Percentiles rank a stretch among this genome's conserved stretches.
These are phyloP conservation scores for Falco columbarius DNA, from an alignment of 2,797 vertebrate species.

Conservation along the genomic window DNA sequence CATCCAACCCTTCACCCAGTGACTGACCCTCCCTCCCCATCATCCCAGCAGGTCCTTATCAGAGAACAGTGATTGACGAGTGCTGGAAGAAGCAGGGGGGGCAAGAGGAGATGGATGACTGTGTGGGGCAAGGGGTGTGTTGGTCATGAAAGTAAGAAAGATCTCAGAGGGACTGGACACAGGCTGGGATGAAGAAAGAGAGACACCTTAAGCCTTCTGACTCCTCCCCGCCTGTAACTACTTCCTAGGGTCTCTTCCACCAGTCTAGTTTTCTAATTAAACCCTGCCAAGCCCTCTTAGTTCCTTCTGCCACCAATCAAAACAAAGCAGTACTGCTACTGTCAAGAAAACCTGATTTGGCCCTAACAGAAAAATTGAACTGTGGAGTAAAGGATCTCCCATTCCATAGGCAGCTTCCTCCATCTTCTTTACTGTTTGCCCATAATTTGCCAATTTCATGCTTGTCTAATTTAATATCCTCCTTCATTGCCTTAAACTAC, in stretches of 20 bases:
- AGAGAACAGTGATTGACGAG: not conserved
- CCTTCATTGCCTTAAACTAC: not conserved
- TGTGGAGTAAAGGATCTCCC: not conserved
- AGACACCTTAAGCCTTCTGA: not conserved
- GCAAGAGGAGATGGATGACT: not conserved
- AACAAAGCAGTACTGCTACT: not conserved
- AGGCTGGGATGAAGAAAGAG: not conserved
- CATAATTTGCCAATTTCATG: constrained; percentile 31
- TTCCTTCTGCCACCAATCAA: not conserved
- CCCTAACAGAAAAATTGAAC: not conserved
- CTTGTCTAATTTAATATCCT: constrained; percentile 27
- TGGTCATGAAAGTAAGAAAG: not conserved
- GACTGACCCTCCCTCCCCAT: not conserved
- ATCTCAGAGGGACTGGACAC: not conserved
- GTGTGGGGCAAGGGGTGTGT: not conserved
- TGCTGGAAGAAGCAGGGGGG: not conserved
- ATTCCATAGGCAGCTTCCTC: not conserved
- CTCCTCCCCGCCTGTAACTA: not conserved
- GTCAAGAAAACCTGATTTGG: not conserved
- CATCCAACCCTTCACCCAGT: not conserved
- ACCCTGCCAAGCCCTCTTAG: not conserved
- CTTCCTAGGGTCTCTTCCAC: not conserved
- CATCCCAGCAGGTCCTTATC: not conserved
- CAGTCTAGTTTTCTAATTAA: not conserved
- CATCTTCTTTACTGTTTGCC: not conserved